These are phyloP conservation scores for Scomberomorus guttatus DNA, from an alignment of 2,797 vertebrate genomes.

Conservation along the genomic window DNA sequence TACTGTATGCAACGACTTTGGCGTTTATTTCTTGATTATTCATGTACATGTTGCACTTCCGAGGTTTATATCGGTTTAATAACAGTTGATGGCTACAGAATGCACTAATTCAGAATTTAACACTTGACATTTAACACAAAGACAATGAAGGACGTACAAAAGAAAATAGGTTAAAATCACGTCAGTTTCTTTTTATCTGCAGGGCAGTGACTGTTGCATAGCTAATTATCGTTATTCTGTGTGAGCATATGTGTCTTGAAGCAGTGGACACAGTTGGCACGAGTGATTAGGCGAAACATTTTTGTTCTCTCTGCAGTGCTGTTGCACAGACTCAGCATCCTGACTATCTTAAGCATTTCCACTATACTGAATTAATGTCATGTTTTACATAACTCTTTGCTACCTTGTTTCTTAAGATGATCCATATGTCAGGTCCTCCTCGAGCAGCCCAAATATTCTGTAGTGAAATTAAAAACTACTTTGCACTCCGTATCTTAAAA, in stretches of 20 bases:
- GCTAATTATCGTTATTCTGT: slow-evolving; percentile 4
- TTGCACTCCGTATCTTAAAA: slow-evolving; percentile 24
- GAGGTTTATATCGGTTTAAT: slow-evolving; percentile 39
- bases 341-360: slow-evolving; percentile 23
- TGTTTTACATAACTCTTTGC: slow-evolving; percentile 15
- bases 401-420: slow-evolving; percentile 8
- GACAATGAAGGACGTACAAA: slow-evolving; percentile 11
- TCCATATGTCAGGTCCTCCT: slow-evolving; percentile 15
- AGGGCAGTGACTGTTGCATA: slow-evolving; percentile 16
- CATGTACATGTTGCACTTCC: slow-evolving; percentile 57
- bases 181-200: slow-evolving; percentile 9
- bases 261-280: slow-evolving; percentile 2
- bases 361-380: slow-evolving; percentile 25
- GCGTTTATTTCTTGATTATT: slow-evolving; percentile 44
- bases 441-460: slow-evolving; percentile 17
- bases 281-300: neutral
- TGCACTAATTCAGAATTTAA: slow-evolving; percentile 54
- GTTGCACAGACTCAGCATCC: neutral
- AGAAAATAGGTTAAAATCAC: neutral
- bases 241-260: slow-evolving; percentile 21
- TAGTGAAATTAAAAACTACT: slow-evolving; percentile 16
- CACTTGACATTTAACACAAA: neutral
- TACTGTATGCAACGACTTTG: slow-evolving; percentile 26
- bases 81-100: slow-evolving; percentile 32
- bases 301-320: slow-evolving; percentile 22